phyloP scores from a whole-genome alignment of 2,888 invertebrate species.

The Aporophyla lueneburgensis region DNA sequence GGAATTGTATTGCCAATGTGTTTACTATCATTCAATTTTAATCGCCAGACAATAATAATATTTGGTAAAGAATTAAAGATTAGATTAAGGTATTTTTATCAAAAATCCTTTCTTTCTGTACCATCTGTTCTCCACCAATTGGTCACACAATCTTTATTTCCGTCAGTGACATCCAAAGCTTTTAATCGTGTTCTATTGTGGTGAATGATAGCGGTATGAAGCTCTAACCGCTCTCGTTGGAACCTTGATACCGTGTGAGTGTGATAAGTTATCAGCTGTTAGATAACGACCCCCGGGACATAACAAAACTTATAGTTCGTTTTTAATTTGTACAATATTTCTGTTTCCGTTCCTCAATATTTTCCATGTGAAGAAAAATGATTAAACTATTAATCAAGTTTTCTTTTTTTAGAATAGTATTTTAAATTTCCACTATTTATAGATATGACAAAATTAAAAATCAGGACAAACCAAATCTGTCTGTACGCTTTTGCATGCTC shows the following conservation, averaged over 20 bases:
- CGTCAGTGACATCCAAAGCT: constrained; percentile 36
- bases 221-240: constrained; percentile 64
- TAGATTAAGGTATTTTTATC: constrained; percentile 26
- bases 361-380: not conserved
- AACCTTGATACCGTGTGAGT: constrained; percentile 78
- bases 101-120: constrained; percentile 17
- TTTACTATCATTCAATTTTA: constrained; percentile 26
- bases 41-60: constrained; percentile 44
- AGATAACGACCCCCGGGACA: constrained; percentile 77
- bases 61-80: constrained; percentile 29
- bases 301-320: constrained; percentile 67
- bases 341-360: not conserved
- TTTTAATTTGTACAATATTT: constrained; percentile 37
- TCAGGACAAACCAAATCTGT: constrained; percentile 18
- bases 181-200: constrained; percentile 55
- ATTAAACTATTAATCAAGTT: not conserved
- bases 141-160: constrained; percentile 26
- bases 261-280: constrained; percentile 77
- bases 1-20: constrained; percentile 12
- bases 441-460: constrained; percentile 1
- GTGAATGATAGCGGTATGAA: constrained; percentile 51
- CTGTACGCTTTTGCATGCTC: constrained; percentile 39
- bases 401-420: constrained; percentile 3
- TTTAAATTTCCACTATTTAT: not conserved
- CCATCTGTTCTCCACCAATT: constrained; percentile 2